Evolutionary conservation across 2,888 invertebrate genomes (phyloP), one percentile per base, ranked within the genome.

Genomic region (Lasioglossum leucozonium): DNA sequence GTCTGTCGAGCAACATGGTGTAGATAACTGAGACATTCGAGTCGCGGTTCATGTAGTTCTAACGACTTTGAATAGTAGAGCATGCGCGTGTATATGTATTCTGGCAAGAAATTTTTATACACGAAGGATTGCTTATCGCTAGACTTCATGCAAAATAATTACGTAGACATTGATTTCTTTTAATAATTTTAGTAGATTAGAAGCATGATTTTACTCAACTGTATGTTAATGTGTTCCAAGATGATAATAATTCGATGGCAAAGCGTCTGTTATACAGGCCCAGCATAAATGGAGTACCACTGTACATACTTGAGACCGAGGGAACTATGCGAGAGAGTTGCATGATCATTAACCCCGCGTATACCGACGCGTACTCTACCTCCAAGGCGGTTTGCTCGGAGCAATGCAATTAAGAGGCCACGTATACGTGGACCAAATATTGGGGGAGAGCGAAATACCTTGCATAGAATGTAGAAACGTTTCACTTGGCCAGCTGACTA

Each of bases 271-370:
- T 40, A 13, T 40, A n/a, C 40, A 11, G n/a, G 40, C n/a, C n/a
- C n/a, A 11, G 69, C 6, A n/a, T 69, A 69, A 69, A 69, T 40
- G 69, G 37, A 69, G 69, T n/a, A 40, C 40, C 40, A 69, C 69
- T 75, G 42, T 44, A 37, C 58, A 58, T 67, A 13, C 40, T 69
- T 34, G 42, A 62, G 30, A 42, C 40, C 8, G 8, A 8, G 44
- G 16, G 40, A 79, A 79, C 42, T 71, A 79, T 67, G 51, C 71
- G 34, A 26, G 72, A 55, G 69, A n/a, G 72, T 72, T 40, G 77
- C 71, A 26, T 22, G 72, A 55, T 77, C 51, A 71, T 58, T 58
- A 58, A 65, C 26, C 72, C 62, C 18, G 22, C 26, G 74, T 40
- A 40, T 26, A 58, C 42, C 58, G 42, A 18, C 30, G 42, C 58